These are phyloP conservation scores for Mus pahari DNA, from an alignment of 2,113 vertebrate genomes.

Conservation along the genomic window DNA sequence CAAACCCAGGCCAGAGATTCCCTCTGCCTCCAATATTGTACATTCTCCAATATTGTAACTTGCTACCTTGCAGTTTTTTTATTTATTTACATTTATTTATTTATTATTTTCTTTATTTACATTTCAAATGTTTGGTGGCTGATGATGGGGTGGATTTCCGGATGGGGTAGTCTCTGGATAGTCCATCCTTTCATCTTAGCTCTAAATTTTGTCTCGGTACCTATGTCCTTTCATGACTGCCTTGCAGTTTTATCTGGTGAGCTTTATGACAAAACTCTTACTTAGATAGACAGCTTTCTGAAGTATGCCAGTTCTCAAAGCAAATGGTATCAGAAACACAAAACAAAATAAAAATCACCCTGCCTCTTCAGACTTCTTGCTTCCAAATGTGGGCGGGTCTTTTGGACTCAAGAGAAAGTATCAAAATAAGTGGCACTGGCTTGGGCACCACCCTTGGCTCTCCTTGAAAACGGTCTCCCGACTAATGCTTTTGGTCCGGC, in stretches of 20 bases:
- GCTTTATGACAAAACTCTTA: slow-evolving; percentile 61
- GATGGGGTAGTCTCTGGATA: too few species aligned
- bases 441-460: not conserved
- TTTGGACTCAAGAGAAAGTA: not conserved
- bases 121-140: too few species aligned
- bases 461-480: not conserved
- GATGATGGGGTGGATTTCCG: too few species aligned
- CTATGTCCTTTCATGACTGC: too few species aligned
- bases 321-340: not conserved
- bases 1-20: not conserved
- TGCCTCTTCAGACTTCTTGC: not conserved
- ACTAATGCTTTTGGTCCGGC: not conserved
- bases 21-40: not conserved
- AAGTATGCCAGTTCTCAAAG: not conserved
- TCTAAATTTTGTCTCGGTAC: too few species aligned
- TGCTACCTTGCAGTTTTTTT: slow-evolving; percentile 78
- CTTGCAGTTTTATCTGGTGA: slow-evolving; percentile 80
- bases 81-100: too few species aligned
- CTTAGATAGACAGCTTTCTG: slow-evolving; percentile 61
- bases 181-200: too few species aligned
- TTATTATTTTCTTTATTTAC: too few species aligned
- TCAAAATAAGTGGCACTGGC: not conserved
- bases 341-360: not conserved
- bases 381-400: not conserved
- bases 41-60: not conserved